Conservation (phyloP, 2,888 invertebrate genomes). For the Drosophila limbata region DNA sequence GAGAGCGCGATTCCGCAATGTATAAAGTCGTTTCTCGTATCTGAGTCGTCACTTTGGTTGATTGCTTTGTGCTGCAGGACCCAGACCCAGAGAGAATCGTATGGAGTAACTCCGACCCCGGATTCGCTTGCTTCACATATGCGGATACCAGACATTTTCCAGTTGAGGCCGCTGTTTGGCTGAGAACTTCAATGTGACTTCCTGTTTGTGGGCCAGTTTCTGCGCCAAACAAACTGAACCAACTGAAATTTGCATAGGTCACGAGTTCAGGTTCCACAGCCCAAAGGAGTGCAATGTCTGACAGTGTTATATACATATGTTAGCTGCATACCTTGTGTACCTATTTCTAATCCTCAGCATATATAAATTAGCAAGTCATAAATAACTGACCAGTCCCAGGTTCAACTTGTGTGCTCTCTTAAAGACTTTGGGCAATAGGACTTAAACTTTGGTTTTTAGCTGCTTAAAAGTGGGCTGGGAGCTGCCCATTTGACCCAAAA, state of each 20-base stretch:
- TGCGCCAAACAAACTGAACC: slow-evolving; percentile 36
- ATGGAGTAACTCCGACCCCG: slow-evolving; percentile 7
- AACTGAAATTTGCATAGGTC: slow-evolving; percentile 82
- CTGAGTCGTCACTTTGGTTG: slow-evolving; percentile 45
- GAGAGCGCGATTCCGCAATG: background rate
- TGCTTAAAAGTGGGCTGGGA: slow-evolving; percentile 25
- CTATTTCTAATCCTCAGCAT: slow-evolving; percentile 17
- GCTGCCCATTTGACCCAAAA: slow-evolving; percentile 69
- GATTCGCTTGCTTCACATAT: slow-evolving; percentile 7
- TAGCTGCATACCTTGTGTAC: slow-evolving; percentile 9
- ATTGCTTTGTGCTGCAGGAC: slow-evolving; percentile 69
- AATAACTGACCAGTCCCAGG: slow-evolving; percentile 64
- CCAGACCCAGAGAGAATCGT: slow-evolving; percentile 70
- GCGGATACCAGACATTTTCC: slow-evolving; percentile 40
- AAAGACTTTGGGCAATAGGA: slow-evolving; percentile 24
- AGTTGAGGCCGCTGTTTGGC: slow-evolving; percentile 39
- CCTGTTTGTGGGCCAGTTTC: slow-evolving; percentile 73
- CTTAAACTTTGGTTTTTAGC: slow-evolving; percentile 43
- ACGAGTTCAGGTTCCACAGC: slow-evolving; percentile 79
- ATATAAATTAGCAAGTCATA: slow-evolving; percentile 69
- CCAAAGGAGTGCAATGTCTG: slow-evolving; percentile 73
- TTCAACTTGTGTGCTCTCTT: slow-evolving; percentile 40
- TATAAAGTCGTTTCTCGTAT: slow-evolving; percentile 2
- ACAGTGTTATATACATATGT: slow-evolving; percentile 44
- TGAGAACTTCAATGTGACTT: slow-evolving; percentile 77